Conservation (phyloP, 2,888 invertebrate species). For the Andricus quercusramuli region DNA sequence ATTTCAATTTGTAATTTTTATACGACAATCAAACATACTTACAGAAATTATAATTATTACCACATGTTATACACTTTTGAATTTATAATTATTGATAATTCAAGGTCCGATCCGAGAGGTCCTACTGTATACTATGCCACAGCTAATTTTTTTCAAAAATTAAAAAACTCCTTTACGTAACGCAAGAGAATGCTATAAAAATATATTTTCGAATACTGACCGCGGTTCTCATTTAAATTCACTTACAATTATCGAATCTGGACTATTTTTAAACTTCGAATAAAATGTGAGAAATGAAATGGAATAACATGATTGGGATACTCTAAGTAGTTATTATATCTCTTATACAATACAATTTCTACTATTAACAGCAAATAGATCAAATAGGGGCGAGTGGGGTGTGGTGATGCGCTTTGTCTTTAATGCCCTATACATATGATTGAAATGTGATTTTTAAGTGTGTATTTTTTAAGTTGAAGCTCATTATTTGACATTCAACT, state of each 20-base stretch:
- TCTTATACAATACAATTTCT: not conserved
- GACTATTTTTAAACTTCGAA: not conserved
- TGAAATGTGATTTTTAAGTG: too few relatives aligned
- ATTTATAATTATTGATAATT: too few relatives aligned
- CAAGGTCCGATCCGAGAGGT: too few relatives aligned
- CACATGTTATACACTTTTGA: too few relatives aligned
- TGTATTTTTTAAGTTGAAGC: too few relatives aligned
- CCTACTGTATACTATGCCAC: not conserved
- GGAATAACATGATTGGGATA: not conserved
- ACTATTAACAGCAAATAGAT: not conserved
- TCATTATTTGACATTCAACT: too few relatives aligned
- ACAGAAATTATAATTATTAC: too few relatives aligned
- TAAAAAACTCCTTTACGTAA: not conserved
- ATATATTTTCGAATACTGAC: not conserved
- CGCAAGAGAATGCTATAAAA: not conserved
- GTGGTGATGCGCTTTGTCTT: too few relatives aligned
- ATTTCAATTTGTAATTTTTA: too few relatives aligned
- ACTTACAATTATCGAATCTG: not conserved
- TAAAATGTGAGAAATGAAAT: not conserved
- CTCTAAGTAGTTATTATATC: not conserved
- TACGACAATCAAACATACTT: too few relatives aligned
- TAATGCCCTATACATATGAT: too few relatives aligned
- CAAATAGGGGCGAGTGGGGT: too few relatives aligned
- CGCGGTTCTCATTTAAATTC: not conserved
- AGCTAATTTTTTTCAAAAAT: not conserved